These are phyloP conservation scores for Frieseomelitta varia DNA, from an alignment of 1,140 invertebrate genomes.

Conservation along the genomic window DNA sequence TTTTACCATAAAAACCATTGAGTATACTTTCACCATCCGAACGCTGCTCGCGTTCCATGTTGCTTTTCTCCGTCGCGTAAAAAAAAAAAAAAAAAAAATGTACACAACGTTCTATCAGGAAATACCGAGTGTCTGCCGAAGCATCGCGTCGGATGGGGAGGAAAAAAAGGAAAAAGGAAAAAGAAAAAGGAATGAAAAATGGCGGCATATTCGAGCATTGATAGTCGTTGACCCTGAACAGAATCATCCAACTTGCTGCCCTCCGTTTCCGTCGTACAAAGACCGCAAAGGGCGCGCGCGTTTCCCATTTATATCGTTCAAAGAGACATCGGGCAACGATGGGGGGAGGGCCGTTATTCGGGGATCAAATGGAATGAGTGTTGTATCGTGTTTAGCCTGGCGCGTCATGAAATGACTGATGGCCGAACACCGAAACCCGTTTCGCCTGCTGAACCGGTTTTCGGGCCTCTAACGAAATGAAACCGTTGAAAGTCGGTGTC, in stretches of 20 bases:
- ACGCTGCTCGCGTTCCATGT: background rate
- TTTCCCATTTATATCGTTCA: constrained; percentile 49
- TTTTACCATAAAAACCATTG: background rate
- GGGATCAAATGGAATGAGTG: constrained; percentile 47
- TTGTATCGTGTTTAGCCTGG: constrained; percentile 35
- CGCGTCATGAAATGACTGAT: constrained; percentile 37
- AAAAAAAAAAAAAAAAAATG: background rate
- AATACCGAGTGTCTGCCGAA: background rate
- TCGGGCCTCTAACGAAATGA: constrained; percentile 10
- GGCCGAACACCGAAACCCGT: constrained; percentile 10
- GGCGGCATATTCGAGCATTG: constrained; percentile 26
- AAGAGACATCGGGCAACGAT: constrained; percentile 23
- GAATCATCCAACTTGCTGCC: constrained; percentile 37
- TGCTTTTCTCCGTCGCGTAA: background rate
- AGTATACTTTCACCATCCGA: background rate
- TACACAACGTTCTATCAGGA: background rate
- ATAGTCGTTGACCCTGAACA: constrained; percentile 44
- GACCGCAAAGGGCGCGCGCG: constrained; percentile 36
- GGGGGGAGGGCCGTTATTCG: constrained; percentile 31
- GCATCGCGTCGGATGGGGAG: no score
- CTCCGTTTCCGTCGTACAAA: constrained; percentile 33
- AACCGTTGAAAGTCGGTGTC: constrained; percentile 7
- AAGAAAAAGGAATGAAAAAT: constrained; percentile 2
- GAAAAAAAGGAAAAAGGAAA: no score
- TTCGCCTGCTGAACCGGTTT: background rate